These are phyloP conservation scores for Germaria angustata DNA, from an alignment of 2,888 invertebrate genomes.

Conservation along the genomic window DNA sequence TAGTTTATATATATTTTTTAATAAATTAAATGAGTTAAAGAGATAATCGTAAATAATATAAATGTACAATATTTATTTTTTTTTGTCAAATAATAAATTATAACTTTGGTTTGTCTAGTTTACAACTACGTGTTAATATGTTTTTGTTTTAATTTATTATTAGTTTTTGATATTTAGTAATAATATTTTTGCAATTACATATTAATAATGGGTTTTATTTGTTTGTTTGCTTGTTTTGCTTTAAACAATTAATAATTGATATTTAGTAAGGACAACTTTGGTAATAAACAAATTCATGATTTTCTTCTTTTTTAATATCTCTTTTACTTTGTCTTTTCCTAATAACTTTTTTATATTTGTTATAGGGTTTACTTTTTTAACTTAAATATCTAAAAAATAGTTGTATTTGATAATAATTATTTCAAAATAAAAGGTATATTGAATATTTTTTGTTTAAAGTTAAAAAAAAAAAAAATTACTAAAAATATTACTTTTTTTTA, in stretches of 20 bases:
- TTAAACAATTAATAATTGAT: slow-evolving; percentile 68
- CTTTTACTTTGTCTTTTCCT: slow-evolving; percentile 34
- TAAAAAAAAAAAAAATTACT: slow-evolving; percentile 48
- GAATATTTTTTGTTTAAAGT: slow-evolving; percentile 27
- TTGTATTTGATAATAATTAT: slow-evolving; percentile 19
- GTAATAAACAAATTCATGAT: slow-evolving; percentile 71
- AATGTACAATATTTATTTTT: slow-evolving; percentile 29
- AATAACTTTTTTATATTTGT: slow-evolving; percentile 7
- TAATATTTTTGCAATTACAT: slow-evolving; percentile 61
- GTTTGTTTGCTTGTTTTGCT: slow-evolving; percentile 63
- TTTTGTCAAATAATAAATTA: slow-evolving; percentile 57
- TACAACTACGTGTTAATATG: slow-evolving; percentile 68
- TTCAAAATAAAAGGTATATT: slow-evolving; percentile 40
- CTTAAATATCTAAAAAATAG: slow-evolving; percentile 44
- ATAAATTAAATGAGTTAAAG: slow-evolving; percentile 18
- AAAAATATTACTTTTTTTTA: slow-evolving; percentile 54
- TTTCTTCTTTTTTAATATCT: slow-evolving; percentile 49
- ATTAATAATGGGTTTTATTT: slow-evolving; percentile 50
- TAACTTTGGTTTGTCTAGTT: slow-evolving; percentile 79
- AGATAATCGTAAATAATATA: background rate
- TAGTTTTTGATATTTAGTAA: slow-evolving; percentile 68
- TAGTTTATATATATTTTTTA: slow-evolving; percentile 28
- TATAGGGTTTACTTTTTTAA: slow-evolving; percentile 21
- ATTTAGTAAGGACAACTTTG: slow-evolving; percentile 80
- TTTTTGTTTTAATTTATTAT: slow-evolving; percentile 49